Base-by-base conservation (phyloP, 2,113 vertebrate genomes). In the Muntiacus reevesi region DNA sequence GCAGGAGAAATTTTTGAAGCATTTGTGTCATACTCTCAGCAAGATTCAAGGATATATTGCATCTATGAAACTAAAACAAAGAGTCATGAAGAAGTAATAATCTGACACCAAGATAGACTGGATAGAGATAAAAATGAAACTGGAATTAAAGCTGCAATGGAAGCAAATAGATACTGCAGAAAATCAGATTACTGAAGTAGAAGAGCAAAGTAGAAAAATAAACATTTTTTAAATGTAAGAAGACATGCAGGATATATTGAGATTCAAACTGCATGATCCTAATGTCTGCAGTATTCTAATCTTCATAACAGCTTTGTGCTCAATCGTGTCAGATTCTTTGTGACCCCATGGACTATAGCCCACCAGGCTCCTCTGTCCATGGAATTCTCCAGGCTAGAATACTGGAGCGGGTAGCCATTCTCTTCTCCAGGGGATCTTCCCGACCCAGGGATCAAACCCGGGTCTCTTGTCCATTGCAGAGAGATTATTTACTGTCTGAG, bases 1-100 rank as follows among this genome's bases (percentile, higher is more conserved):
- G 11, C 28, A 89, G 21, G 54, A 97, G 83, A 86, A 91, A 95
- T 52, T 82, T 76, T 47, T 52, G 78, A 89, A 94, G 45, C 40
- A 59, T 91, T 82, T 84, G 78, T 64, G 19, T 82, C 81, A 83
- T 62, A 52, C 57, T 59, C 81, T 87, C 79, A 92, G 43, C 55
- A 89, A 92, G 47, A 59, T 86, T 89, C 59, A 89, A 82, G 57
- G 62, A 86, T 86, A 82, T 74, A 84, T 60, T 97, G 82, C 52
- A 79, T 74, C 74, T 84, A 83, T 84, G 43, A 90, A 93, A 71
- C 30, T 50, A 92, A 85, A 89, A 43, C 10, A 90, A 89, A 60
- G 55, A 62, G 50, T 59, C 43, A 33, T 78, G 21, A 95, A 89
- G 85, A 89, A 23, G 9, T 83, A 91, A 87, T 76, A 76, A 30